Evolutionary conservation across 2,113 vertebrate species (phyloP), one percentile per base, ranked within the genome.

Genomic region (Oceanites oceanicus): DNA sequence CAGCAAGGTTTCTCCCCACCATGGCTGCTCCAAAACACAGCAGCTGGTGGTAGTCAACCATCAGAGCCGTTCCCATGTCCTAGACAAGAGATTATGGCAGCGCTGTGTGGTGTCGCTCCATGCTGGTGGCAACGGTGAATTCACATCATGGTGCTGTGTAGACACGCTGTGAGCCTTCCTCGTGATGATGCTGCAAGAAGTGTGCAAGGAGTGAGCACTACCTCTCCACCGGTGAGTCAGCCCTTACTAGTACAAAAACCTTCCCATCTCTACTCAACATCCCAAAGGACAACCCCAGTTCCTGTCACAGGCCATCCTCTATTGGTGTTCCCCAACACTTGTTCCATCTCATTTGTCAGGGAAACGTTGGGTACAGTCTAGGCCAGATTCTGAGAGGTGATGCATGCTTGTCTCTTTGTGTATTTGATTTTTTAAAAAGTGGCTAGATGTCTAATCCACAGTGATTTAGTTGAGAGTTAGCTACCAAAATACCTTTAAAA

Each of bases 131-230:
- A 17, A 16, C 7, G 6, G 13, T n/a, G 32, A 49, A 49, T 7
- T 78, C 38, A 29, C 10, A 15, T 56, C 26, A 20, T 19, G 34
- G 38, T 38, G 62, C 76, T 62, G 40, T 49, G 32, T 8, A 45
- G 23, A 32, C 7, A 6, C 1, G 1, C n/a, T 55, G 15, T n/a
- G 49, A 84, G 16, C 68, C 68, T 55, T 68, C 38, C 21, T 56
- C 12, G 1, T 34, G 25, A 4, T 13, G 70, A 0, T 47, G 55
- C 74, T 74, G 45, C 6, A 44, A 22, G 49, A n/a, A 78, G 30
- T 1, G 0, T 32, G 23, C 2, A 4, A 49, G 58, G 11, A 36
- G n/a, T 14, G 70, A 71, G 56, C n/a, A 2, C 9, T 45, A 38
- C 38, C 38, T 71, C 38, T 53, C 30, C 47, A 15, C 8, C 3